These are phyloP conservation scores for Caracal caracal DNA, from an alignment of 2,113 vertebrate species.

Conservation along the genomic window DNA sequence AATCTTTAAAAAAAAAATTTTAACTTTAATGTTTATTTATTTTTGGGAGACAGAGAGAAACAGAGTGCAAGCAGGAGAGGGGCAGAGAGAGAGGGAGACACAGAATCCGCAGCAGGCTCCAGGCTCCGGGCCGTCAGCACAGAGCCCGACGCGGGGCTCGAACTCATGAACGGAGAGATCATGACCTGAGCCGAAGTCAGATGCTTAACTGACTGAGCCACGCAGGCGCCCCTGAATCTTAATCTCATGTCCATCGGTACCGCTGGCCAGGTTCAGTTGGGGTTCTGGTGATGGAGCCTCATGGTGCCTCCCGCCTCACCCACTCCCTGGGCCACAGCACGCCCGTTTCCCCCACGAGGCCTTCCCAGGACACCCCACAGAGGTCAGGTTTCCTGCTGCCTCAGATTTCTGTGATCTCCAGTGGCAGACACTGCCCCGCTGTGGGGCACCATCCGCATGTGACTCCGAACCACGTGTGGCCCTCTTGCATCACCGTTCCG, in stretches of 20 bases:
- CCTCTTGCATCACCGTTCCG: background rate
- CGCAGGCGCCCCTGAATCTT: no score
- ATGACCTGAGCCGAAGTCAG: no score
- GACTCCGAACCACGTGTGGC: background rate
- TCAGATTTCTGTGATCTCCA: background rate
- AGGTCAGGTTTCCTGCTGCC: background rate
- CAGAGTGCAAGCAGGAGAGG: no score
- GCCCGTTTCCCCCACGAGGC: background rate
- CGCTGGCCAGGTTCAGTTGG: background rate
- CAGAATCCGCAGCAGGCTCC: no score
- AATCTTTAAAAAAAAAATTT: no score
- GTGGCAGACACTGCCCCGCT: background rate
- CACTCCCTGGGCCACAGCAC: background rate
- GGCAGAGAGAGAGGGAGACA: no score
- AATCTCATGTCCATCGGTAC: background rate
- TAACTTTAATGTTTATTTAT: no score
- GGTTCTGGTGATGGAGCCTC: background rate
- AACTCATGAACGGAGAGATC: no score
- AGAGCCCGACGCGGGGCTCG: no score
- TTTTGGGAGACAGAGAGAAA: no score
- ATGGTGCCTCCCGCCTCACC: accelerated
- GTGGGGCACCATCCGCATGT: background rate
- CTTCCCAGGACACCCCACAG: background rate
- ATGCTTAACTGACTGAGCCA: no score
- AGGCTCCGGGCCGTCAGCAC: no score